These are phyloP conservation scores for Sisor rabdophorus DNA, from an alignment of 2,113 vertebrate genomes.

Conservation along the genomic window DNA sequence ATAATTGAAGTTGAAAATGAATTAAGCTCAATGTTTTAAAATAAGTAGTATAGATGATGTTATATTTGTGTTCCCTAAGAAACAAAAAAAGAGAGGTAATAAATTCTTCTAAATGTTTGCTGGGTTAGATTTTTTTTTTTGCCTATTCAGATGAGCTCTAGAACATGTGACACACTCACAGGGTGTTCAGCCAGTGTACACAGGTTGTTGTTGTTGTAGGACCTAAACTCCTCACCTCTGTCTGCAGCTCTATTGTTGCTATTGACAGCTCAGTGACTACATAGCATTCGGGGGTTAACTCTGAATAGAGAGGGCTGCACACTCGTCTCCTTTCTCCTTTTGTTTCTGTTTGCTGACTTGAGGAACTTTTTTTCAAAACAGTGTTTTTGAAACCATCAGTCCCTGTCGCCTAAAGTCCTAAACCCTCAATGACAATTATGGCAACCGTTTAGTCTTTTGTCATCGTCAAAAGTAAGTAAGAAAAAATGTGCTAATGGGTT, in stretches of 20 bases:
- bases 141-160: constrained; percentile 35
- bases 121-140: background rate
- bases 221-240: constrained; percentile 25
- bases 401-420: constrained; percentile 48
- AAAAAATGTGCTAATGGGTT: background rate
- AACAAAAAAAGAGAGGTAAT: background rate
- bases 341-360: constrained; percentile 78
- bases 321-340: constrained; percentile 54
- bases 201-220: constrained; percentile 35
- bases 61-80: background rate
- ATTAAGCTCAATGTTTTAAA: background rate
- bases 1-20: background rate
- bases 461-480: background rate
- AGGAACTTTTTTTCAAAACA: constrained; percentile 63
- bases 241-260: constrained; percentile 35
- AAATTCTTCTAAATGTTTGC: constrained; percentile 14
- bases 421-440: background rate
- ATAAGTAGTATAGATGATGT: background rate
- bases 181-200: constrained; percentile 31
- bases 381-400: constrained; percentile 65
- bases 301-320: constrained; percentile 40
- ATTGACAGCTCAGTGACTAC: constrained; percentile 34
- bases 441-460: background rate
- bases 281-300: constrained; percentile 40
- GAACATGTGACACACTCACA: constrained; percentile 36